Percentiles rank a stretch among this genome's conserved stretches.
Evolutionary conservation across 2,888 invertebrate species (phyloP).

Genomic region (Cheilosia vulpina): DNA sequence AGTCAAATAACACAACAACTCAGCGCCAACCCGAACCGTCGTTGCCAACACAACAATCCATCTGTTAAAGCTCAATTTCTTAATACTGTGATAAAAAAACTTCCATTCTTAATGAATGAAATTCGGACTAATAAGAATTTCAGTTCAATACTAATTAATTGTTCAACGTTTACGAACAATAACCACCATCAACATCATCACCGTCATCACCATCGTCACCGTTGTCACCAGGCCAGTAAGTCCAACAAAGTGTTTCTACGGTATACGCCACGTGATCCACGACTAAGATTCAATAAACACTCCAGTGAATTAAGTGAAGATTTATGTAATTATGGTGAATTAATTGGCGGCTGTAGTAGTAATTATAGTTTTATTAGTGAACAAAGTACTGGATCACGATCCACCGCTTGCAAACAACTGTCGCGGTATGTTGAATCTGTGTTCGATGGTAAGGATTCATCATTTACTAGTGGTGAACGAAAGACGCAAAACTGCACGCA

Average conservation of each 20-base stretch:
- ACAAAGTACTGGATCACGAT: conserved; percentile 28
- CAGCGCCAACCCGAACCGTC: conserved; percentile 31
- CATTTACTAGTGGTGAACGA: conserved; percentile 60
- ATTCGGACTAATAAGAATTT: conserved; percentile 80
- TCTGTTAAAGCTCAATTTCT: conserved; percentile 74
- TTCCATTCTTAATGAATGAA: conserved; percentile 83
- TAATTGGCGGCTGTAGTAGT: conserved; percentile 79
- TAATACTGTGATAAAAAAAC: conserved; percentile 79
- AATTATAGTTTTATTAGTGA: conserved; percentile 43
- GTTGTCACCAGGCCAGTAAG: conserved; percentile 77
- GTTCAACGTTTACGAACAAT: conserved; percentile 70
- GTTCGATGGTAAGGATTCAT: conserved; percentile 44
- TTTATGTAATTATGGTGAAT: conserved; percentile 82
- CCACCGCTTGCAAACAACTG: not conserved
- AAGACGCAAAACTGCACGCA: conserved; percentile 44
- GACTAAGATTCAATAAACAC: conserved; percentile 82
- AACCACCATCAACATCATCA: conserved; percentile 68
- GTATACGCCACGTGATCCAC: conserved; percentile 83
- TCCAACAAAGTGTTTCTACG: conserved; percentile 83
- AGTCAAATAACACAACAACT: conserved; percentile 7
- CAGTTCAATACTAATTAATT: conserved; percentile 69
- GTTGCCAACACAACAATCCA: conserved; percentile 27
- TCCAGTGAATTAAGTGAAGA: conserved; percentile 81
- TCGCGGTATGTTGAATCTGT: conserved; percentile 58
- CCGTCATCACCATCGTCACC: conserved; percentile 62